These are phyloP conservation scores for Criorhina ranunculi DNA, from an alignment of 2,888 invertebrate species.

Conservation along the genomic window DNA sequence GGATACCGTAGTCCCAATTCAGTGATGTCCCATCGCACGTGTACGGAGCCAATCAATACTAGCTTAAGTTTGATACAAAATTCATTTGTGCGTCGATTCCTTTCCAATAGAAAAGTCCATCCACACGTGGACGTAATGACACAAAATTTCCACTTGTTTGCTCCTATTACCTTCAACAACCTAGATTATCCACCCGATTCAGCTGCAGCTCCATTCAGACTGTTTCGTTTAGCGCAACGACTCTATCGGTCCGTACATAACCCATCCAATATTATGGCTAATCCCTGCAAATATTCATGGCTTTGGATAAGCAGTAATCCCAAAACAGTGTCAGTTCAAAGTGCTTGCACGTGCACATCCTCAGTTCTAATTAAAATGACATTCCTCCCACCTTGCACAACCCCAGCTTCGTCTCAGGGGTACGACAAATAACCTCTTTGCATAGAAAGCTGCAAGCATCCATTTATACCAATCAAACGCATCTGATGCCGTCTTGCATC, in stretches of 20 bases:
- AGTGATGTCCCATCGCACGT: too few relatives aligned
- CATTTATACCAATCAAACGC: slow-evolving; percentile 74
- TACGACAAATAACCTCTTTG: slow-evolving; percentile 26
- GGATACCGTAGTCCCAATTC: too few relatives aligned
- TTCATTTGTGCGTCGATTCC: too few relatives aligned
- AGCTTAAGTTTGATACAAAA: too few relatives aligned
- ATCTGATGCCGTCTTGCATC: slow-evolving; percentile 67
- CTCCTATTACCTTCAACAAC: slow-evolving; percentile 24
- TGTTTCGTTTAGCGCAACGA: slow-evolving; percentile 17
- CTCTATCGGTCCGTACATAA: slow-evolving; percentile 27
- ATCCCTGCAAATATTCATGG: slow-evolving; percentile 60
- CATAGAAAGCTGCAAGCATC: slow-evolving; percentile 53
- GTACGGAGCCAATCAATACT: too few relatives aligned
- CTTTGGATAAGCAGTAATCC: slow-evolving; percentile 63
- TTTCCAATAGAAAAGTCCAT: not conserved
- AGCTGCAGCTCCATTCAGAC: slow-evolving; percentile 16
- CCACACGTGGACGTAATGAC: slow-evolving; percentile 13
- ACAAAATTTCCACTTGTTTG: slow-evolving; percentile 43
- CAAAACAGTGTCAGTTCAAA: slow-evolving; percentile 44
- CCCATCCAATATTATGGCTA: slow-evolving; percentile 53
- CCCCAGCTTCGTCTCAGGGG: not conserved
- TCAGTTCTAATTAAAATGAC: slow-evolving; percentile 55
- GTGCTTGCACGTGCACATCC: slow-evolving; percentile 68
- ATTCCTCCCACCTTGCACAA: slow-evolving; percentile 59
- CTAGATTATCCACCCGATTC: slow-evolving; percentile 35